phyloP scores from a whole-genome alignment of 2,797 vertebrate species.

The Scolopax bukidnonensis region DNA sequence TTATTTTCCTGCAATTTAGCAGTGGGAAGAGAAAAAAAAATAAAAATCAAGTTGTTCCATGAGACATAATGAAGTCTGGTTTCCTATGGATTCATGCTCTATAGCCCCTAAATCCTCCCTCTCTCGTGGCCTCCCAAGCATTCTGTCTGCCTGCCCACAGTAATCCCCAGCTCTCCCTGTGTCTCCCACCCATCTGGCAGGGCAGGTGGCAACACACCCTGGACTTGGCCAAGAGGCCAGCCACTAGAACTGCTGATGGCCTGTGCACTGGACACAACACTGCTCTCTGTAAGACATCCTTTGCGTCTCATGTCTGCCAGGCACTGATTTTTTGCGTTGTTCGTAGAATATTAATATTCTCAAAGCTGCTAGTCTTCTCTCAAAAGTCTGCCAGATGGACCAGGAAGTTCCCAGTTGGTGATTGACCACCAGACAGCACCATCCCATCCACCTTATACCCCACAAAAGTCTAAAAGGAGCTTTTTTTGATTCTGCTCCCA shows the following conservation, averaged over 20 bases:
- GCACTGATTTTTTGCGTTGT: neutral
- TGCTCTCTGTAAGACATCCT: neutral
- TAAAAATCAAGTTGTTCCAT: neutral
- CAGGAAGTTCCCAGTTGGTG: neutral
- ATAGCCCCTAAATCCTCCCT: neutral
- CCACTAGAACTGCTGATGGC: neutral
- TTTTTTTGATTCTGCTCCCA: neutral
- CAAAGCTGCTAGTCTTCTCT: neutral
- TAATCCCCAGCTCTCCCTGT: neutral
- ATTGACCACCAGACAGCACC: neutral
- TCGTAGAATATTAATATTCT: neutral
- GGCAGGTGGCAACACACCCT: neutral
- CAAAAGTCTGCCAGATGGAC: neutral
- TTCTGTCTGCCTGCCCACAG: neutral
- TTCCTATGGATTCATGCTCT: neutral
- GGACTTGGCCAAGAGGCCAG: neutral
- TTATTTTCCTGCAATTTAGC: slow-evolving; percentile 45
- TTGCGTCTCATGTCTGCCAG: neutral
- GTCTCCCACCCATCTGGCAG: neutral
- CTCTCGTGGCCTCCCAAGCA: neutral
- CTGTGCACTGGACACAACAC: neutral
- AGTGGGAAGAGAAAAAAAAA: neutral
- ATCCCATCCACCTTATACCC: neutral
- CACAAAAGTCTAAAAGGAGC: neutral
- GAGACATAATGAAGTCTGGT: slow-evolving; percentile 10